Conservation (phyloP, 2,797 vertebrate species). For the Champsocephalus esox region DNA sequence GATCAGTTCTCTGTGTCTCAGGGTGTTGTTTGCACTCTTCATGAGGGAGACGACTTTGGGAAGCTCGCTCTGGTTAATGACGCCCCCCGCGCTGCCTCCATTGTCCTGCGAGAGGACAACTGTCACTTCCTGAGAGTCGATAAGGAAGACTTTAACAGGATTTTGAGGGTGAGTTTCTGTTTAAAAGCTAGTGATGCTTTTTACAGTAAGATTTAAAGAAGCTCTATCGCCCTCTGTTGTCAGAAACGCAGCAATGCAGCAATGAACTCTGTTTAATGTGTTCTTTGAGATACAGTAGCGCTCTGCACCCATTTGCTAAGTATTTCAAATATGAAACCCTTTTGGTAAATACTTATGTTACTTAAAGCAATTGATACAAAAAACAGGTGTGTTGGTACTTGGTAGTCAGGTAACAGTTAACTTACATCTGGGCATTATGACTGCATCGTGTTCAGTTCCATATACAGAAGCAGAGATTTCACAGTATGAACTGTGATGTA, state of each 20-base stretch:
- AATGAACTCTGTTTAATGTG: background rate
- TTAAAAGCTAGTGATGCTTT: background rate
- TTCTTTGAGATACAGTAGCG: background rate
- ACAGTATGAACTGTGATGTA: background rate
- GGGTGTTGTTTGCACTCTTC: conserved; percentile 98
- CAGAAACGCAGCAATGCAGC: conserved; percentile 48
- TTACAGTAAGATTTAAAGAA: background rate
- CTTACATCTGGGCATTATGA: conserved; percentile 6
- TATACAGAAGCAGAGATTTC: conserved; percentile 9
- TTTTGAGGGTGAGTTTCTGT: conserved; percentile 90
- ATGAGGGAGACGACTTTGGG: conserved; percentile 98
- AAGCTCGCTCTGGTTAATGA: conserved; percentile 98
- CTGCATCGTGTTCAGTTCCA: background rate
- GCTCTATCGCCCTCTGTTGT: conserved; percentile 77
- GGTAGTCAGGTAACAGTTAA: conserved; percentile 33
- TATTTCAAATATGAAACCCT: conserved; percentile 35
- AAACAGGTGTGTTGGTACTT: conserved; percentile 3
- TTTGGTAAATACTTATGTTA: conserved; percentile 17
- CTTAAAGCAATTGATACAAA: background rate
- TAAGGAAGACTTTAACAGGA: conserved; percentile 99
- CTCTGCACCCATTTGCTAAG: conserved; percentile 9
- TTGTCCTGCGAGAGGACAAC: conserved; percentile 95
- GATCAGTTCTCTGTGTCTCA: conserved; percentile 60
- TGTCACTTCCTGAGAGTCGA: conserved; percentile 98
- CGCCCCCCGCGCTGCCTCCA: conserved; percentile 95